Evolutionary conservation across 2,888 invertebrate species (phyloP), one percentile per base, ranked within the genome.

Genomic region (Priocnemis perturbator): DNA sequence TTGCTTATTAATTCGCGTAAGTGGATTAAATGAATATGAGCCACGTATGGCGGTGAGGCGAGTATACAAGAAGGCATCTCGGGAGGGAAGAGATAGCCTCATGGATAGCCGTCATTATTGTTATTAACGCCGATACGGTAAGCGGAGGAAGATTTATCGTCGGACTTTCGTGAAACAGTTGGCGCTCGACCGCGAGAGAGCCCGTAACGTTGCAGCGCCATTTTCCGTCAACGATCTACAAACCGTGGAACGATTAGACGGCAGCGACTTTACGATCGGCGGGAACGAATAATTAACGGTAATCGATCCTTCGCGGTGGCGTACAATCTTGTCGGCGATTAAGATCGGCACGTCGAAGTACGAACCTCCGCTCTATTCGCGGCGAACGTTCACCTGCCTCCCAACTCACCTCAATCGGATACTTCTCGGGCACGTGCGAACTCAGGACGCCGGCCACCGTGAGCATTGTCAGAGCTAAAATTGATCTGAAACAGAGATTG

Each of bases 391-490:
- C 37, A 11, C 11, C 37, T 11, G 37, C 37, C 1, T 23, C 4
- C n/a, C 59, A 19, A 78, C 77, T 87, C 79, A 87, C 87, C 78
- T 87, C 84, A 60, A 87, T 86, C 53, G 86, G 87, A 81, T 87
- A 87, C 71, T 87, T 87, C 67, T 86, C 86, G 45, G 85, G 86
- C 68, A 85, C 80, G 76, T 83, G 81, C 14, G 82, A 78, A 52
- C 81, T 79, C 58, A 79, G 83, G 64, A 83, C 79, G 58, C 78
- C 74, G 65, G 77, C 72, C 66, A 78, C 81, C 65, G 81, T 83
- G 74, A 85, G 77, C 56, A 83, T 77, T 64, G 81, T 81, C 74
- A 87, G 75, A 61, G 80, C 74, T 71, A 86, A 72, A 69, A 86
- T 81, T 74, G 83, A 85, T 82, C 87, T 87, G 83, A 58, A 87